Evolutionary conservation across 2,888 invertebrate species (phyloP).

Genomic region (Endomychus coccineus): DNA sequence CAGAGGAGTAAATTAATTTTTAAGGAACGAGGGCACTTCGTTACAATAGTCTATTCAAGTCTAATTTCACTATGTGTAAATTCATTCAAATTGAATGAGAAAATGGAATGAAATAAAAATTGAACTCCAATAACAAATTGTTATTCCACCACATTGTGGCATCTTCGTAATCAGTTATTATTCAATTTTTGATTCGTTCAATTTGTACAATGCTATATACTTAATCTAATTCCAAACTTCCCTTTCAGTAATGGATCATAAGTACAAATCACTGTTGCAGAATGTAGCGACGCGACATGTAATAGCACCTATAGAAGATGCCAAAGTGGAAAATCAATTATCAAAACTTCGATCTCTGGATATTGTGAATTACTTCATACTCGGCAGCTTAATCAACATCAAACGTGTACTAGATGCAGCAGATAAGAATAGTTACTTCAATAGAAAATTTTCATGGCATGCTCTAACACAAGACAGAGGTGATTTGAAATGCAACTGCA

Average conservation of each 20-base stretch:
- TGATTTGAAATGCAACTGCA: constrained; percentile 65
- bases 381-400: constrained; percentile 67
- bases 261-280: constrained; percentile 82
- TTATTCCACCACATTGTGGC: no score
- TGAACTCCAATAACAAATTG: no score
- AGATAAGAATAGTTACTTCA: constrained; percentile 68
- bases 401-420: constrained; percentile 49
- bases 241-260: constrained; percentile 83
- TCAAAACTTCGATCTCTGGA: constrained; percentile 69
- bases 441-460: constrained; percentile 79
- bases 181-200: no score
- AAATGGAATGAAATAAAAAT: no score
- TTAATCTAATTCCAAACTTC: no score
- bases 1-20: no score
- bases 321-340: constrained; percentile 58
- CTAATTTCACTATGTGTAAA: no score
- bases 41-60: no score
- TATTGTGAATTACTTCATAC: constrained; percentile 82
- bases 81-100: no score
- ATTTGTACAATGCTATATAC: no score
- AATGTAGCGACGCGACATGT: constrained; percentile 88
- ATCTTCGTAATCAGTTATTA: no score
- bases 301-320: constrained; percentile 60
- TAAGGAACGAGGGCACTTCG: no score
- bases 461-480: constrained; percentile 71